Base-by-base conservation (phyloP, 2,797 vertebrate species). In the Lophius americanus region DNA sequence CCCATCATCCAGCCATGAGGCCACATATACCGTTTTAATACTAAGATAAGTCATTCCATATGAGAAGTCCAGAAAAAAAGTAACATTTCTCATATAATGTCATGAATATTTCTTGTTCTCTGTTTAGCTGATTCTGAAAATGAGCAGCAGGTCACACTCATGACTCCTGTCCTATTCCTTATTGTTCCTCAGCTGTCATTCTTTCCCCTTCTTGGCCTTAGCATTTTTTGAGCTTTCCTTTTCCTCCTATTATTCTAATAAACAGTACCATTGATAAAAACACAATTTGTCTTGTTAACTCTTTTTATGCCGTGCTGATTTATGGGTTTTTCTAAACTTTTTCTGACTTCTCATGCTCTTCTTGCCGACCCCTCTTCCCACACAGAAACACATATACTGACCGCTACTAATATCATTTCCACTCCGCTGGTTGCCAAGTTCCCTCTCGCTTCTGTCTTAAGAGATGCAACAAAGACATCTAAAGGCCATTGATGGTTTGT, bases 241-340 rank as follows among this genome's bases (percentile, higher is more conserved):
- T 78, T 71, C 60, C 66, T 75, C 11, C 55, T 4, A 72, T 85
- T 87, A 73, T 84, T 68, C 39, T 3, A 49, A 4, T 3, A 33
- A 64, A 64, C 0, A 10, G 3, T 49, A 51, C 49, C 11, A 33
- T 43, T 64, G 4, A 64, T 70, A 50, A 58, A 71, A 13, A 46
- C 67, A 38, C 70, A 60, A 33, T 8, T 63, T 47, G n/a, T 60
- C 42, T 61, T 10, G 38, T 39, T 23, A 2, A 38, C 32, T 52
- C 8, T 39, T 63, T 37, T 44, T 6, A 55, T 48, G 4, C 6
- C 13, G 9, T 23, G 47, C 52, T 49, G 55, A 46, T 49, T 23
- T 62, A 49, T 46, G 43, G 9, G 4, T 60, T 62, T 48, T 9
- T 38, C 12, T 35, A 2, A 2, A 42, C 12, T 60, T 56, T 43